These are phyloP conservation scores for Cossypha polioptera DNA, from an alignment of 2,797 vertebrate species.

Conservation along the genomic window DNA sequence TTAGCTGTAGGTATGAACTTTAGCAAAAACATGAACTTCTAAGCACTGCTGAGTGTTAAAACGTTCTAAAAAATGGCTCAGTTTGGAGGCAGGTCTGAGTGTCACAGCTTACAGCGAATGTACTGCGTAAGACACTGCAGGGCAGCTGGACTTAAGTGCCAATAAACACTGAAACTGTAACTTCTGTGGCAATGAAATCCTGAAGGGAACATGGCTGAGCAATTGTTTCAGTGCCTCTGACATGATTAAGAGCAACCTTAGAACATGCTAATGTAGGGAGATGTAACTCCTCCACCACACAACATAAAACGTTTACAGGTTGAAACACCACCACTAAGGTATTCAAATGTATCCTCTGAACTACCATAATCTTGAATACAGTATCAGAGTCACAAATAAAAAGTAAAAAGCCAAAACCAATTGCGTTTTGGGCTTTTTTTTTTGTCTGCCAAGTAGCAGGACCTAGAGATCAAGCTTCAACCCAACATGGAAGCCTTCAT, in stretches of 20 bases:
- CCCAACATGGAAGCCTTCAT: neutral
- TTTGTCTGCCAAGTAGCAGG: neutral
- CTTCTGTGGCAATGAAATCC: neutral
- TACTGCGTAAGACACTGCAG: neutral
- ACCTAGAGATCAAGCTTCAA: neutral
- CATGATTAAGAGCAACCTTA: neutral
- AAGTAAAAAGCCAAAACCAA: accelerated
- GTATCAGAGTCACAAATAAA: neutral
- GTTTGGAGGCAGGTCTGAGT: neutral
- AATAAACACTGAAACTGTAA: neutral
- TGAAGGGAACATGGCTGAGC: neutral
- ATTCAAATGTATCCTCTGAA: neutral
- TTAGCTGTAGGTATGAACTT: neutral
- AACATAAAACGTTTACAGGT: neutral
- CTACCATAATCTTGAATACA: neutral
- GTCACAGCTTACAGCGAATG: neutral
- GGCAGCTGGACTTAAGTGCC: neutral
- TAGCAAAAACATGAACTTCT: neutral
- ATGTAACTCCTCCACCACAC: neutral
- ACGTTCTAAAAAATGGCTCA: neutral
- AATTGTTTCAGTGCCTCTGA: neutral
- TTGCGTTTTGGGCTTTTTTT: neutral
- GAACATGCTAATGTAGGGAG: neutral
- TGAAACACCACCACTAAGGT: neutral
- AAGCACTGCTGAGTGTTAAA: neutral